These are phyloP conservation scores for Carabus problematicus DNA, from an alignment of 2,888 invertebrate species.

Conservation along the genomic window DNA sequence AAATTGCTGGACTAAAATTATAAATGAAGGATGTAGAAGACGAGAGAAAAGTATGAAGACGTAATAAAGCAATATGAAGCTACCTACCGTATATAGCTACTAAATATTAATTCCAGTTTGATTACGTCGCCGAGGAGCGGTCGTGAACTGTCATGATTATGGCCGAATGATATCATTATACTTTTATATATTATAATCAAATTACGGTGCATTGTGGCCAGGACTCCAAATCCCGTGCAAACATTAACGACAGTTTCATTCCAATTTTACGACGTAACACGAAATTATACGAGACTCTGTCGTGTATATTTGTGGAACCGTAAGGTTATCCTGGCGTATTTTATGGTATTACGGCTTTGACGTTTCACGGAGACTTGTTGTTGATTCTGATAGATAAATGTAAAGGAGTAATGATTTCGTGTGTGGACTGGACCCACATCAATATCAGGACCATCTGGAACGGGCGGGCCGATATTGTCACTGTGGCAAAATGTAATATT, in stretches of 20 bases:
- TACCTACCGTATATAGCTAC: too few relatives aligned
- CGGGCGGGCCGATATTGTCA: too few relatives aligned
- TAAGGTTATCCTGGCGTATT: background rate
- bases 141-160: background rate
- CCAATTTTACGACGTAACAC: constrained; percentile 1
- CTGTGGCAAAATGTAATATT: too few relatives aligned
- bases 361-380: background rate
- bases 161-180: constrained; percentile 4
- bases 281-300: background rate
- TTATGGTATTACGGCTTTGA: background rate
- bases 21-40: background rate
- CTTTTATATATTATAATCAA: constrained; percentile 22
- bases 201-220: constrained; percentile 8
- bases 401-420: too few relatives aligned
- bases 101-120: background rate
- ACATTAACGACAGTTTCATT: constrained; percentile 9
- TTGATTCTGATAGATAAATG: background rate
- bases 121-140: background rate
- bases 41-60: background rate
- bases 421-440: too few relatives aligned
- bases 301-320: background rate
- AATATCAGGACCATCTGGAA: too few relatives aligned
- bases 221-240: constrained; percentile 21
- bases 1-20: background rate
- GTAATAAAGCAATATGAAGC: background rate